Conservation (phyloP, 2,888 invertebrate species). For the Cataglyphis cursor region DNA sequence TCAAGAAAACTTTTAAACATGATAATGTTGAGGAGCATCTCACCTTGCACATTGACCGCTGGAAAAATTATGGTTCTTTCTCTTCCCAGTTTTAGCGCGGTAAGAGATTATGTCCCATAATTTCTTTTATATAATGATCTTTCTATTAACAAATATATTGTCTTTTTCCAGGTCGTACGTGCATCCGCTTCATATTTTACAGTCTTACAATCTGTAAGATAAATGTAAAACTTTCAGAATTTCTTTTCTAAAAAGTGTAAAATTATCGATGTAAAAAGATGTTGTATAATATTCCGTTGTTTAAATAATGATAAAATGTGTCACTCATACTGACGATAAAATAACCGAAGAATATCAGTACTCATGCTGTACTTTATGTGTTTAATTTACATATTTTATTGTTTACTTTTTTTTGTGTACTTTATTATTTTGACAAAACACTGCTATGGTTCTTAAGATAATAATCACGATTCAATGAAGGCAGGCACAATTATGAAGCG, state of each 20-base stretch:
- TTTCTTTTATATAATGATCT: not conserved
- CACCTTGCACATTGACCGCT: slow-evolving; percentile 37
- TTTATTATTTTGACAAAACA: not conserved
- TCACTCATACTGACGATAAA: not conserved
- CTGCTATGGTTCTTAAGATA: not conserved
- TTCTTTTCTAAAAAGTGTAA: not conserved
- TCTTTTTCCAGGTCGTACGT: slow-evolving; percentile 19
- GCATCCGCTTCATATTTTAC: slow-evolving; percentile 44
- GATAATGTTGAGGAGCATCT: slow-evolving; percentile 37
- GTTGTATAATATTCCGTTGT: not conserved
- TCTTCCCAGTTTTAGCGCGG: slow-evolving; percentile 45
- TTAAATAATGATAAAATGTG: not conserved
- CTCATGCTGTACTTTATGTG: not conserved
- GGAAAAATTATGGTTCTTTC: slow-evolving; percentile 50
- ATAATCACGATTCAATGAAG: not conserved
- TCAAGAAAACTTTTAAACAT: slow-evolving; percentile 33
- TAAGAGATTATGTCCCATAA: not conserved
- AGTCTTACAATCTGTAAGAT: slow-evolving; percentile 18
- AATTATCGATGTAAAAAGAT: not conserved
- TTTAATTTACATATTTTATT: no score
- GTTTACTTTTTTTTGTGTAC: not conserved
- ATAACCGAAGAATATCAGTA: not conserved
- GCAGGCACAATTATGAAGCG: not conserved
- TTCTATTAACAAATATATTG: not conserved
- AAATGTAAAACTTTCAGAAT: not conserved